Evolutionary conservation across 2,113 vertebrate species (phyloP).

Genomic region (Rhegmatorhina hoffmannsi): DNA sequence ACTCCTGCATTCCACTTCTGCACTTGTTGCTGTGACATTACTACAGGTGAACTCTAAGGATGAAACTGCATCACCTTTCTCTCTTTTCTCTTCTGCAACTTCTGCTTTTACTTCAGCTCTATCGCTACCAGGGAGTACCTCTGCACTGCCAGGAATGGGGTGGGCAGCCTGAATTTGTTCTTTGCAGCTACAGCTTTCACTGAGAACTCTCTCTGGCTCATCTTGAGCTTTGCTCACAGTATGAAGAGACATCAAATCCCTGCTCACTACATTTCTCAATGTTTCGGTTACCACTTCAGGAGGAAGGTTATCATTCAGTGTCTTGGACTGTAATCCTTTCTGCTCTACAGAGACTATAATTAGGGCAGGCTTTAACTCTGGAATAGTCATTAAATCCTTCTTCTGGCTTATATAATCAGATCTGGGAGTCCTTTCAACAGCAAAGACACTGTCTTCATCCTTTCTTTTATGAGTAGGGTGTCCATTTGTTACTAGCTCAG

Average conservation of each 20-base stretch:
- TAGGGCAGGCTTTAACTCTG: conserved; percentile 1
- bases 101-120: not conserved
- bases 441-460: not conserved
- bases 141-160: not conserved
- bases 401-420: not conserved
- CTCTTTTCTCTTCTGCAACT: not conserved
- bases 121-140: not conserved
- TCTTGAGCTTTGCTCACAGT: not conserved
- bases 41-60: not conserved
- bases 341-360: conserved; percentile 54
- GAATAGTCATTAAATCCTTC: not conserved
- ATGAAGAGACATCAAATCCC: not conserved
- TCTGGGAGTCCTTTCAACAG: not conserved
- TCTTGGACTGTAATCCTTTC: conserved; percentile 48
- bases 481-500: not conserved
- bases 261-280: not conserved
- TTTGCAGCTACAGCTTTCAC: not conserved
- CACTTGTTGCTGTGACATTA: not conserved
- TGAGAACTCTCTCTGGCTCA: not conserved
- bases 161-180: not conserved
- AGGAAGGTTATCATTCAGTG: not conserved
- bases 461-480: not conserved
- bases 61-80: not conserved
- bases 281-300: not conserved
- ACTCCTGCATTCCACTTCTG: not conserved